Evolutionary conservation across 2,113 vertebrate genomes (phyloP), one percentile per base, ranked within the genome.

Genomic region (Zosterops pallidus): DNA sequence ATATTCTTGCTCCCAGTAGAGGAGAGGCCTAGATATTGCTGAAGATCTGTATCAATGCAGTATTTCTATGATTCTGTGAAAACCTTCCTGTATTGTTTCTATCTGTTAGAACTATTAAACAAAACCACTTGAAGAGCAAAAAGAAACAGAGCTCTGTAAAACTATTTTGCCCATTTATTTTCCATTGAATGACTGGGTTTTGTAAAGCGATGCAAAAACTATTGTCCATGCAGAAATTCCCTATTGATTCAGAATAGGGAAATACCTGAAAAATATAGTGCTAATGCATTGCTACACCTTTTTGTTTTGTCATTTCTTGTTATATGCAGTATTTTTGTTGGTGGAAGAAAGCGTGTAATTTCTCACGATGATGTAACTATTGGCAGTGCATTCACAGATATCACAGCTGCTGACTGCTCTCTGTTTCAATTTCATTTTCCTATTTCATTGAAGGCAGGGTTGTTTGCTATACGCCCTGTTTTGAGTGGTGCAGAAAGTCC

Each of bases 371-470:
- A 80, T 68, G 53, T 49, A 74, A 92, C 75, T 68, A 50, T 46
- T 79, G 78, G 76, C 67, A 68, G 41, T 56, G 24, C 47, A 52
- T 71, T 79, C 77, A 62, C 31, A 89, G 50, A 74, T 62, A 62
- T 55, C 70, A 80, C 74, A 62, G 57, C 39, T 85, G 79, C 41
- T 90, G 92, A 82, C 33, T 84, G 70, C 35, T 94, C 92, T 71
- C 56, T 82, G 56, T 64, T 94, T 93, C 63, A 55, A 72, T 91
- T 95, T 93, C 47, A 78, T 94, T 88, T 96, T 92, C 67, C 59
- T 91, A 74, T 74, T 85, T 72, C 7, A 2, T 46, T 65, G 33
- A 77, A 37, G 64, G 28, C 47, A 67, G 18, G 6, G 24, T 59
- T 86, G 62, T 96, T 94, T 95, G 29, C 55, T 67, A 5, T 24